These are phyloP conservation scores for Polyploca ridens DNA, from an alignment of 2,888 invertebrate genomes.

Conservation along the genomic window DNA sequence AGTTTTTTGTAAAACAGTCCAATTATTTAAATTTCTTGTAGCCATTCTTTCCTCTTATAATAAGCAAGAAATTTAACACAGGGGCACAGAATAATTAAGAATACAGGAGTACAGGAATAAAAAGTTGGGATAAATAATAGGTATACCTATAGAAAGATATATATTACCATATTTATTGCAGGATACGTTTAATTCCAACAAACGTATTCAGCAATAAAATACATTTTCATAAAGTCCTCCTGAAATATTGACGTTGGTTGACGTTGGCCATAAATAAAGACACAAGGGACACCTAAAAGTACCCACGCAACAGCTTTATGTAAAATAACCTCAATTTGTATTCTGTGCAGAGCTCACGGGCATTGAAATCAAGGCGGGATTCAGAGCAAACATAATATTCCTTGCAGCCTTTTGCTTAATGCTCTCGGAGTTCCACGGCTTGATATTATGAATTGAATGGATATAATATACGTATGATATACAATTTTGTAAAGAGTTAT, in stretches of 20 bases:
- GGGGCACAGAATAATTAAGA: too few relatives aligned
- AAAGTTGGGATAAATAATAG: too few relatives aligned
- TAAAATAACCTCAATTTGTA: slow-evolving; percentile 27
- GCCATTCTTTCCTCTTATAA: too few relatives aligned
- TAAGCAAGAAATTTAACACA: too few relatives aligned
- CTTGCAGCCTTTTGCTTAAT: slow-evolving; percentile 8
- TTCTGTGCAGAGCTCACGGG: slow-evolving; percentile 21
- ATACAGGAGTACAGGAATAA: too few relatives aligned
- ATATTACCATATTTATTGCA: too few relatives aligned
- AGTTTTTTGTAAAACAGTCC: too few relatives aligned
- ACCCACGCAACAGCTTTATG: slow-evolving; percentile 24
- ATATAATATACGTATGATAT: neutral
- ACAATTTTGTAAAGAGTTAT: neutral
- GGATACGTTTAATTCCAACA: neutral
- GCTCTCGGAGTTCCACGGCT: neutral
- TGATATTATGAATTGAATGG: neutral
- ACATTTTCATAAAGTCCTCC: neutral
- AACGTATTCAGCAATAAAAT: neutral
- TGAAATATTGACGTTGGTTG: slow-evolving; percentile 7
- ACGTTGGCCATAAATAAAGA: slow-evolving; percentile 1
- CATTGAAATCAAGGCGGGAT: slow-evolving; percentile 28
- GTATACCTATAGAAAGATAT: too few relatives aligned
- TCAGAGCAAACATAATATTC: slow-evolving; percentile 20
- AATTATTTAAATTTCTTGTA: too few relatives aligned
- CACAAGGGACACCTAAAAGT: slow-evolving; percentile 4